Conservation (phyloP, 2,888 invertebrate genomes). For the Lydus trimaculatus region DNA sequence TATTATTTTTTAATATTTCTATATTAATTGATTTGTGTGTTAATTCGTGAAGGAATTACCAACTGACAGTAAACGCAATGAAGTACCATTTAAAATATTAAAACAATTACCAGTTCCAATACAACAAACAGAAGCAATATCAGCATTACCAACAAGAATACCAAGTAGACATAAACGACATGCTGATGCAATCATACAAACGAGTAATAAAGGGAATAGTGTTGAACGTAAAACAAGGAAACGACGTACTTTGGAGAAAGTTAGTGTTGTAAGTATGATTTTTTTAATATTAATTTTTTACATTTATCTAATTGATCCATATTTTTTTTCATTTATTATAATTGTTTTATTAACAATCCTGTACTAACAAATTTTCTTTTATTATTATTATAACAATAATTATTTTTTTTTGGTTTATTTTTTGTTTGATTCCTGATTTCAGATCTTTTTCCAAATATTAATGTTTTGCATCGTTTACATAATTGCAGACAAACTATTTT, state of each 20-base stretch:
- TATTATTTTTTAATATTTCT: not conserved
- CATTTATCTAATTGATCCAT: not conserved
- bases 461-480: not conserved
- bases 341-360: not conserved
- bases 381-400: too few relatives aligned
- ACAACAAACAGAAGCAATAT: constrained; percentile 46
- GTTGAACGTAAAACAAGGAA: constrained; percentile 61
- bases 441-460: not conserved
- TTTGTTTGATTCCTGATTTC: constrained; percentile 10
- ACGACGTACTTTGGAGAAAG: constrained; percentile 69
- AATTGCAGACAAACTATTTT: not conserved
- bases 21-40: constrained; percentile 19
- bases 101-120: constrained; percentile 57
- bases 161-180: constrained; percentile 56
- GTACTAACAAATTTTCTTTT: too few relatives aligned
- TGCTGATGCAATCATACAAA: constrained; percentile 44
- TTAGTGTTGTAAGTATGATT: constrained; percentile 67
- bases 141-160: constrained; percentile 40
- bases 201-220: constrained; percentile 33
- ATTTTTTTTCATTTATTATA: not conserved
- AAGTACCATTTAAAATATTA: constrained; percentile 47
- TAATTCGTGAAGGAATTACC: constrained; percentile 58
- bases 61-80: constrained; percentile 45
- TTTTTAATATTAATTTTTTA: not conserved
- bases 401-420: not conserved